A percentile compares a stretch with the other conserved stretches of the same genome.
phyloP scores from a whole-genome alignment of 1,140 invertebrate species.

The Scaptomyza pallida region DNA sequence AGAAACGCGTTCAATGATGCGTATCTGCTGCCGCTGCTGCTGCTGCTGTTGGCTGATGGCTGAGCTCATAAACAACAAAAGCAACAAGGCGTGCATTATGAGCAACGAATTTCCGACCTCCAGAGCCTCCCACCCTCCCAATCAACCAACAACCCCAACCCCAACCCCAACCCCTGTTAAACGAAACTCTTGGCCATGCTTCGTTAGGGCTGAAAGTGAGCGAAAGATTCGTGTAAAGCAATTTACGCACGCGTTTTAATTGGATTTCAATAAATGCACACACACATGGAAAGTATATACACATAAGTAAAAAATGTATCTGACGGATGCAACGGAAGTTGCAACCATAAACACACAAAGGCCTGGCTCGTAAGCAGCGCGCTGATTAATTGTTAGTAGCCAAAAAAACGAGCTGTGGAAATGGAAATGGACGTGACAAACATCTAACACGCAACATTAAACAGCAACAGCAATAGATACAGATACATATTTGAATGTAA shows the following conservation, averaged over 20 bases:
- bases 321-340: slow-evolving; percentile 41
- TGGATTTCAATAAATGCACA: slow-evolving; percentile 34
- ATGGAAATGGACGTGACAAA: slow-evolving; percentile 54
- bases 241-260: slow-evolving; percentile 76
- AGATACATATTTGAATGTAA: slow-evolving; percentile 11
- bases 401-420: slow-evolving; percentile 42
- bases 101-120: slow-evolving; percentile 15
- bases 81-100: slow-evolving; percentile 78
- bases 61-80: slow-evolving; percentile 68
- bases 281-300: too few species aligned
- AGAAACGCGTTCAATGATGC: slow-evolving; percentile 71
- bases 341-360: slow-evolving; percentile 35
- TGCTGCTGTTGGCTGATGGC: slow-evolving; percentile 48
- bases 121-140: too few species aligned
- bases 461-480: slow-evolving; percentile 49
- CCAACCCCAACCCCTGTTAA: not conserved
- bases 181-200: slow-evolving; percentile 62
- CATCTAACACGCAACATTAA: slow-evolving; percentile 62
- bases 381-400: slow-evolving; percentile 40
- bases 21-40: slow-evolving; percentile 62
- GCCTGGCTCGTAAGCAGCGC: slow-evolving; percentile 13
- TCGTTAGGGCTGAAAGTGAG: slow-evolving; percentile 70
- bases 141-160: slow-evolving; percentile 7
- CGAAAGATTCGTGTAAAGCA: slow-evolving; percentile 63
- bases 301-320: slow-evolving; percentile 45